A percentile compares a stretch with the other conserved stretches of the same genome.
These are phyloP conservation scores for Atethmia centrago DNA, from an alignment of 2,888 invertebrate genomes.

Conservation along the genomic window DNA sequence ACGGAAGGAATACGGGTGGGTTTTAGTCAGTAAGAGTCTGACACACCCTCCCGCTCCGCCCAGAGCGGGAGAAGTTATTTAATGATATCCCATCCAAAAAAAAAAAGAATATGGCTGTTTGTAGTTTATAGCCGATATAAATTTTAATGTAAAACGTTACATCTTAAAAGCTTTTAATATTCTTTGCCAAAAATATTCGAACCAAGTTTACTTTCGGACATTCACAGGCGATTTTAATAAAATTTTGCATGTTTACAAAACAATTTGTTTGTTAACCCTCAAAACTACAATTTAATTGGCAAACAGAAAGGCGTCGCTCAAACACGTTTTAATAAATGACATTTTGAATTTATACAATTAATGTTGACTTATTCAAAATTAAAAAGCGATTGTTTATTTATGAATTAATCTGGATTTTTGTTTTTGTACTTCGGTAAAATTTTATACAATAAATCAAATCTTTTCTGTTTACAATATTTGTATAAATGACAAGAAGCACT, in stretches of 20 bases:
- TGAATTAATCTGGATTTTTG: conserved; percentile 14
- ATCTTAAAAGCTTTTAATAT: neutral
- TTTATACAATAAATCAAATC: neutral
- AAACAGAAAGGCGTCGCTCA: conserved; percentile 34
- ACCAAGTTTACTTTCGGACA: neutral
- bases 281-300: conserved; percentile 49
- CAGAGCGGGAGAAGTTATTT: too few relatives aligned
- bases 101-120: too few relatives aligned
- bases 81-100: too few relatives aligned
- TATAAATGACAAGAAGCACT: neutral
- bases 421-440: neutral
- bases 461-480: too few relatives aligned
- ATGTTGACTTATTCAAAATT: conserved; percentile 20
- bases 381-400: conserved; percentile 37
- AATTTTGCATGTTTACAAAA: conserved; percentile 23
- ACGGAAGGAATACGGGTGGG: too few relatives aligned
- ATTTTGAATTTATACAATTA: conserved; percentile 35
- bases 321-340: conserved; percentile 31
- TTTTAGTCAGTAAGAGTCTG: too few relatives aligned
- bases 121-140: neutral
- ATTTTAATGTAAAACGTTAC: neutral
- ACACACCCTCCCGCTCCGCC: too few relatives aligned
- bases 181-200: neutral
- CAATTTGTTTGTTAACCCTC: conserved; percentile 17
- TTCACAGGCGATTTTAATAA: neutral